These are phyloP conservation scores for Setipinna tenuifilis DNA, from an alignment of 2,797 vertebrate species.

Conservation along the genomic window DNA sequence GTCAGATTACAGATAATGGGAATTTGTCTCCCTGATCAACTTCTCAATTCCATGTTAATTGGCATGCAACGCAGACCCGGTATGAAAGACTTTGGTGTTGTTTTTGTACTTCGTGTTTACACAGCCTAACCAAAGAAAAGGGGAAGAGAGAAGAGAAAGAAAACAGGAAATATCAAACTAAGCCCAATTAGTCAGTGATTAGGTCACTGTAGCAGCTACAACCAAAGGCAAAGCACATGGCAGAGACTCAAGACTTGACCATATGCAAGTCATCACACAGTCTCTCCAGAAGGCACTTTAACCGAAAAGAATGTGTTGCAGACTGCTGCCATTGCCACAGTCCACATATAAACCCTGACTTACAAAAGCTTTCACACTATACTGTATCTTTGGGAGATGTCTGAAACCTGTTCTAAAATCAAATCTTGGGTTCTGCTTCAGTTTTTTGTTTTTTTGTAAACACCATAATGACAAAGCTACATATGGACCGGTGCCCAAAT, in stretches of 20 bases:
- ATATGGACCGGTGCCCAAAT: neutral
- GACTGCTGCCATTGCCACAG: neutral
- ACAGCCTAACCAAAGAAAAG: neutral
- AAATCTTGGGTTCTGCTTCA: neutral
- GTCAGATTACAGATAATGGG: neutral
- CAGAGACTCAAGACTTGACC: neutral
- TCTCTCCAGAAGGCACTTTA: neutral
- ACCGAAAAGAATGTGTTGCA: neutral
- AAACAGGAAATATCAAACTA: neutral
- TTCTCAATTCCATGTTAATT: neutral
- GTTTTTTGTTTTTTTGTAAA: conserved; percentile 4
- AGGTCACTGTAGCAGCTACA: neutral
- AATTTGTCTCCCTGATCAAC: neutral
- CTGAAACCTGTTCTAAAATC: neutral
- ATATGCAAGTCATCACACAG: no score
- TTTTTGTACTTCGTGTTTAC: neutral
- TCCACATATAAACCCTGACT: neutral
- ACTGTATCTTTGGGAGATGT: neutral
- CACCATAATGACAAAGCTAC: neutral
- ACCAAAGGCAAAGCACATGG: neutral
- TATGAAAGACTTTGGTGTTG: neutral
- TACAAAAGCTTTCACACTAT: neutral
- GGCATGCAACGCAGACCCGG: neutral
- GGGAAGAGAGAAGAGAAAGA: neutral
- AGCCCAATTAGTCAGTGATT: neutral